Conservation (phyloP, 2,888 invertebrate genomes). For the Scrobipalpa costella region DNA sequence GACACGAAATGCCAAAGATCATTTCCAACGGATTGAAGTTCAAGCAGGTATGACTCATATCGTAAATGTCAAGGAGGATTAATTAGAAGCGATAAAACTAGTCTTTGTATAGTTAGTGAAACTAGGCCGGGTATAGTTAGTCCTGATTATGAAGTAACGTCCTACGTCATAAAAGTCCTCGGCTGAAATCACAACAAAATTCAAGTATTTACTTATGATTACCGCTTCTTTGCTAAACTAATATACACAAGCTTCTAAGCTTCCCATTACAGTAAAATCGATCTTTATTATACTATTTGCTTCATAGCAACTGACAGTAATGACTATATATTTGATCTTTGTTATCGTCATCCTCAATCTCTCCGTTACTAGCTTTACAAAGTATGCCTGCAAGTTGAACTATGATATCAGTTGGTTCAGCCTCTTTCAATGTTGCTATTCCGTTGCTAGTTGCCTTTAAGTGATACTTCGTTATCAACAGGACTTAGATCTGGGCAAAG, state of each 20-base stretch:
- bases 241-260: neutral
- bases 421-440: too few relatives aligned
- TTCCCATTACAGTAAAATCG: too few relatives aligned
- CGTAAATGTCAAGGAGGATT: neutral
- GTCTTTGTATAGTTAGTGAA: neutral
- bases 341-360: neutral
- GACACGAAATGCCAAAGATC: constrained; percentile 56
- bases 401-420: neutral
- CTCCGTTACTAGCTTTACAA: neutral
- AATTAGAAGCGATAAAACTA: neutral
- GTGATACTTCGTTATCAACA: neutral
- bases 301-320: too few relatives aligned
- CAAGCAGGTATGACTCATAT: neutral
- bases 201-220: neutral
- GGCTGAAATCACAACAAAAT: neutral
- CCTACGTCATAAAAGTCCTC: too few relatives aligned
- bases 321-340: too few relatives aligned
- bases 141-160: too few relatives aligned
- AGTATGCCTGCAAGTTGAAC: constrained; percentile 9
- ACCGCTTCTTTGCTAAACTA: neutral
- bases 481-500: neutral
- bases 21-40: constrained; percentile 7
- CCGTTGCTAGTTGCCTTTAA: neutral
- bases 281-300: too few relatives aligned
- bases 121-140: too few relatives aligned